Percentiles rank a stretch among this genome's conserved stretches.
Conservation (phyloP, 2,113 vertebrate genomes). For the Calyptommatus sinebrachiatus region DNA sequence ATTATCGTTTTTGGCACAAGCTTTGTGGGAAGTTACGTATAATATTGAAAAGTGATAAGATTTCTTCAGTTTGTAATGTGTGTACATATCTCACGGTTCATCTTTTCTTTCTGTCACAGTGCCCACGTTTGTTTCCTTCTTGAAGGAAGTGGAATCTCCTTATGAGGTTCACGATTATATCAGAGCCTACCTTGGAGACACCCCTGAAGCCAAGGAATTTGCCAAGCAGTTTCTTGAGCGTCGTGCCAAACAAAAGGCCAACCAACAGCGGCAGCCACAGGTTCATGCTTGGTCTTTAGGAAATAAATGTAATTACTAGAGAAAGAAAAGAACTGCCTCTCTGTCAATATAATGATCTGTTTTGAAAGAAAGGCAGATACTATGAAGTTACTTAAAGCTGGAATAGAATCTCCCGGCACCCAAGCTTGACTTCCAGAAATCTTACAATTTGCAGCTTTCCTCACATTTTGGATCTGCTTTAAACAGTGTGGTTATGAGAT, state of each 20-base stretch:
- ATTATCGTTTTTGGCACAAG: neutral
- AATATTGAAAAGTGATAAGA: neutral
- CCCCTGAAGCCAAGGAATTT: conserved; percentile 97
- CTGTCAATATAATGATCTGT: neutral
- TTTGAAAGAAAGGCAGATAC: neutral
- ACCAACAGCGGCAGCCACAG: conserved; percentile 82
- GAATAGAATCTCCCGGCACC: neutral
- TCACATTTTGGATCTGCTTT: neutral
- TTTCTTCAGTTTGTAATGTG: neutral
- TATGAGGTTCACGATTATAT: conserved; percentile 98
- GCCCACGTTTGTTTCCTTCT: conserved; percentile 96
- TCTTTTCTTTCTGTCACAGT: conserved; percentile 74
- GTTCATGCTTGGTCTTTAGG: conserved; percentile 46
- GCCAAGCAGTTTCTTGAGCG: conserved; percentile 99
- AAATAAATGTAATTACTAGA: accelerated
- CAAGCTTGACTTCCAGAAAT: neutral
- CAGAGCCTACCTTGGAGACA: conserved; percentile 95
- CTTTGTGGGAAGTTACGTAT: neutral
- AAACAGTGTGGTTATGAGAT: neutral
- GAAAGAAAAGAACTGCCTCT: neutral
- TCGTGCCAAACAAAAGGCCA: conserved; percentile 97
- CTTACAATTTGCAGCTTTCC: neutral
- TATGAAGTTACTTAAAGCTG: neutral
- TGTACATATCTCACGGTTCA: conserved; percentile 12
- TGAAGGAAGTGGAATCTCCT: conserved; percentile 97